phyloP scores from a whole-genome alignment of 1,140 invertebrate species.

The Lepidostoma basale region DNA sequence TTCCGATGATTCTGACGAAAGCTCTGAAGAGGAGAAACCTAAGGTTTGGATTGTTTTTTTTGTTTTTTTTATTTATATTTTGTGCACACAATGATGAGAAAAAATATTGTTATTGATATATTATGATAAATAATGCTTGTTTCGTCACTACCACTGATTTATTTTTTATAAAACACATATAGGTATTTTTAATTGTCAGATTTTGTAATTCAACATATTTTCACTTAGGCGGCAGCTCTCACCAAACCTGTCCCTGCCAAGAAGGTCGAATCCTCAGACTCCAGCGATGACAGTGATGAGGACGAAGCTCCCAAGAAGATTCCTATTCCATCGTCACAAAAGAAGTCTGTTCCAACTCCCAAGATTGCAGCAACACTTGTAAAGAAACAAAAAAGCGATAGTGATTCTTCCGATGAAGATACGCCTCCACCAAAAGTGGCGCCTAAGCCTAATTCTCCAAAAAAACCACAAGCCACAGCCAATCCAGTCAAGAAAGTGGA shows the following conservation, averaged over 20 bases:
- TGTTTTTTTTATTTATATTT: not conserved
- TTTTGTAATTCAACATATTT: not conserved
- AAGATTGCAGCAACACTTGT: conserved; percentile 32
- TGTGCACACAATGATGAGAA: not conserved
- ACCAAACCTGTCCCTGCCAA: conserved; percentile 29
- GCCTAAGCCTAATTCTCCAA: conserved; percentile 39
- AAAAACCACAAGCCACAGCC: conserved; percentile 38
- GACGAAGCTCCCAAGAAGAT: conserved; percentile 17
- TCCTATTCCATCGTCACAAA: conserved; percentile 37
- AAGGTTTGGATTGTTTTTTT: too few relatives aligned
- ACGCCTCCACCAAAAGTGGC: conserved; percentile 44
- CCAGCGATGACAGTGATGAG: conserved; percentile 35
- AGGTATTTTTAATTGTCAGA: not conserved
- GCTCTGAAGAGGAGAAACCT: conserved; percentile 42
- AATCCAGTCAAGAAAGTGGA: conserved; percentile 42
- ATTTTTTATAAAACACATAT: not conserved
- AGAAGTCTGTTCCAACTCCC: conserved; percentile 32
- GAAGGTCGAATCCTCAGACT: conserved; percentile 36
- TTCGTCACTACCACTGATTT: conserved; percentile 43
- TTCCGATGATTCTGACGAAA: conserved; percentile 42
- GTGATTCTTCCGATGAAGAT: conserved; percentile 50
- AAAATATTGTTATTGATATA: conserved; percentile 17
- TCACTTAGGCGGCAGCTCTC: not conserved
- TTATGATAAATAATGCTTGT: conserved; percentile 31
- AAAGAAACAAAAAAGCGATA: conserved; percentile 49